These are phyloP conservation scores for Hylaeus volcanicus DNA, from an alignment of 1,140 invertebrate species.

Conservation along the genomic window DNA sequence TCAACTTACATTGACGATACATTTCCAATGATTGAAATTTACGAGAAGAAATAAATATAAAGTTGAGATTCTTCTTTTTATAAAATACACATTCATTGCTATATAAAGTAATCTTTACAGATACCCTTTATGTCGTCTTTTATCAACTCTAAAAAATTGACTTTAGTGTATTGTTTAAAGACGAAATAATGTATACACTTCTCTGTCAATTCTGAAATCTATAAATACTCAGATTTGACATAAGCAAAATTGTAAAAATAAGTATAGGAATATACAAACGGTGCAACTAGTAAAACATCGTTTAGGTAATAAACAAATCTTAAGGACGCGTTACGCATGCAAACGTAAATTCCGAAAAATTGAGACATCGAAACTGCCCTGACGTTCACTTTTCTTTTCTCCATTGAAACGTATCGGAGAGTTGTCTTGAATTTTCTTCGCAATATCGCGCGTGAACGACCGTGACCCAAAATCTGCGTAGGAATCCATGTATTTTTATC, in stretches of 20 bases:
- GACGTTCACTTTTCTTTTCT: neutral
- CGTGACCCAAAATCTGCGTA: conserved; percentile 23
- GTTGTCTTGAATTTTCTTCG: conserved; percentile 4
- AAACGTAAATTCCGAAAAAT: neutral
- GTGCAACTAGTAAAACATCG: neutral
- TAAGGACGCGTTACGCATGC: neutral
- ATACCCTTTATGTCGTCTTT: too few relatives aligned
- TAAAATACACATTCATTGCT: too few relatives aligned
- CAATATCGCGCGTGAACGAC: neutral
- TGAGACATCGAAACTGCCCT: neutral
- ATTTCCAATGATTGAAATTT: too few relatives aligned
- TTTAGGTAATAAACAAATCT: too few relatives aligned
- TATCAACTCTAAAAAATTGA: too few relatives aligned
- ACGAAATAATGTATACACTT: too few relatives aligned
- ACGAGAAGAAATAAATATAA: neutral
- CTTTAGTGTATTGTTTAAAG: too few relatives aligned
- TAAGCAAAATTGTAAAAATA: neutral
- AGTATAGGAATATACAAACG: too few relatives aligned
- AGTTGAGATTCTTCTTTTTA: too few relatives aligned
- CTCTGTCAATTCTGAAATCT: too few relatives aligned
- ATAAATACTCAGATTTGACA: neutral
- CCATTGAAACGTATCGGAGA: neutral
- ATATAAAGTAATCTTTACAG: too few relatives aligned
- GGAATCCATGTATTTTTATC: conserved; percentile 25
- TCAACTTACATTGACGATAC: too few relatives aligned